phyloP scores from a whole-genome alignment of 2,888 invertebrate species.

The Orthonevra nobilis region DNA sequence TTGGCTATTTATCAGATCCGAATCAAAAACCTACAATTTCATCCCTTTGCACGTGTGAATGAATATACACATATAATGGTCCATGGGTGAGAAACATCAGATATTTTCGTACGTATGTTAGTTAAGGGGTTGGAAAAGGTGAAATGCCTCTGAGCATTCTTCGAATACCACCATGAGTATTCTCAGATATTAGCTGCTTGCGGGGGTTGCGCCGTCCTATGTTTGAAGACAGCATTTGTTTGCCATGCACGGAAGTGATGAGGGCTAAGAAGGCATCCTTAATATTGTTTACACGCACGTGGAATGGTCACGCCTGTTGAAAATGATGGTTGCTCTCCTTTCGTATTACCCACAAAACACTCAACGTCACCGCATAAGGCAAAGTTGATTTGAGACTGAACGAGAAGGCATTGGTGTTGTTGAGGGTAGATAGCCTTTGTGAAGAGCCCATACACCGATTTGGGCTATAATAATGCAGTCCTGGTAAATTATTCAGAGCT shows the following conservation, averaged over 20 bases:
- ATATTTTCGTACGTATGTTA: slow-evolving; percentile 23
- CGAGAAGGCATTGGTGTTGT: background rate
- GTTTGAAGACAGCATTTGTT: slow-evolving; percentile 24
- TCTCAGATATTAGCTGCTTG: slow-evolving; percentile 21
- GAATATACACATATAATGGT: too few species aligned
- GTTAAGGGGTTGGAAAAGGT: slow-evolving; percentile 26
- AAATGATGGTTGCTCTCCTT: slow-evolving; percentile 29
- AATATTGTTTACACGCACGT: slow-evolving; percentile 48
- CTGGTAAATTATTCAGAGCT: slow-evolving; percentile 42
- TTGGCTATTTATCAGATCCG: too few species aligned
- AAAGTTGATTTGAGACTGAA: too few species aligned
- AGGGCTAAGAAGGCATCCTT: slow-evolving; percentile 44
- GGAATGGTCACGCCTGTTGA: slow-evolving; percentile 52
- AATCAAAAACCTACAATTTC: too few species aligned
- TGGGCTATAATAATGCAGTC: slow-evolving; percentile 34
- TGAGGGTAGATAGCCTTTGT: slow-evolving; percentile 1
- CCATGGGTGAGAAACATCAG: background rate
- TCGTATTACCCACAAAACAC: slow-evolving; percentile 10
- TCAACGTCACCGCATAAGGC: slow-evolving; percentile 1
- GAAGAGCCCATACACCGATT: slow-evolving; percentile 9
- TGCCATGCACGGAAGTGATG: slow-evolving; percentile 31
- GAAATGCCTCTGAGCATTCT: slow-evolving; percentile 23
- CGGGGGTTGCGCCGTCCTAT: background rate
- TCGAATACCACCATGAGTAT: slow-evolving; percentile 20
- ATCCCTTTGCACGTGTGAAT: too few species aligned